phyloP scores from a whole-genome alignment of 2,797 vertebrate species.

The Propithecus deckenii region DNA sequence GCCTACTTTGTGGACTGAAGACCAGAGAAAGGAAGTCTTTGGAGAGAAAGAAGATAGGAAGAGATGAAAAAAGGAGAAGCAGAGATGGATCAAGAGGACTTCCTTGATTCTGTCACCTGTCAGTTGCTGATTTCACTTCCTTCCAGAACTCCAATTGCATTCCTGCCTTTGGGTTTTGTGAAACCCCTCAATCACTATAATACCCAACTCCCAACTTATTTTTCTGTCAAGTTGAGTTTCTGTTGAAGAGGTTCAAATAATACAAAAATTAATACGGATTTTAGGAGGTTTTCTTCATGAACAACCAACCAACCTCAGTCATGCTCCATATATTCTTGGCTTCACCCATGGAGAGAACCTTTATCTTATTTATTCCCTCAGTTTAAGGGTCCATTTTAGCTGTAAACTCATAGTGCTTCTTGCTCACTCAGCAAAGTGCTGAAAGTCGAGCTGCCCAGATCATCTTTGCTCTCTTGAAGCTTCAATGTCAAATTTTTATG shows the following conservation, averaged over 20 bases:
- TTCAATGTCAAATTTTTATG: neutral
- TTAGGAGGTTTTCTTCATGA: neutral
- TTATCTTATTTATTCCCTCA: neutral
- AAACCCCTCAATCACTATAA: neutral
- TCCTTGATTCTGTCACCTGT: neutral
- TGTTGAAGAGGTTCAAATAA: neutral
- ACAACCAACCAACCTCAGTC: neutral
- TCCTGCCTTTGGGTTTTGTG: neutral
- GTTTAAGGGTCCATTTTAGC: neutral
- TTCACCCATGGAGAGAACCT: neutral
- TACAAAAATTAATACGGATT: neutral
- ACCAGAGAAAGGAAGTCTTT: neutral
- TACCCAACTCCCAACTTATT: neutral
- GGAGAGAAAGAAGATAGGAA: neutral
- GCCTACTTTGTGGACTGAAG: neutral
- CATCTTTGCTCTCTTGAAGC: neutral
- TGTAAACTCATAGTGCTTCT: neutral
- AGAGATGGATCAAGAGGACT: neutral
- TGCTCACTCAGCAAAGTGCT: neutral
- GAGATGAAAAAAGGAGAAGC: neutral
- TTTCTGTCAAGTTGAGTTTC: neutral
- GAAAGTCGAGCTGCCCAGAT: neutral
- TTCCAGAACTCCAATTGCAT: neutral
- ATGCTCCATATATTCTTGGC: neutral
- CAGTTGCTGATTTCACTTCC: constrained; percentile 33